These are phyloP conservation scores for Hirtodrosophila trivittata DNA, from an alignment of 2,888 invertebrate species.

Conservation along the genomic window DNA sequence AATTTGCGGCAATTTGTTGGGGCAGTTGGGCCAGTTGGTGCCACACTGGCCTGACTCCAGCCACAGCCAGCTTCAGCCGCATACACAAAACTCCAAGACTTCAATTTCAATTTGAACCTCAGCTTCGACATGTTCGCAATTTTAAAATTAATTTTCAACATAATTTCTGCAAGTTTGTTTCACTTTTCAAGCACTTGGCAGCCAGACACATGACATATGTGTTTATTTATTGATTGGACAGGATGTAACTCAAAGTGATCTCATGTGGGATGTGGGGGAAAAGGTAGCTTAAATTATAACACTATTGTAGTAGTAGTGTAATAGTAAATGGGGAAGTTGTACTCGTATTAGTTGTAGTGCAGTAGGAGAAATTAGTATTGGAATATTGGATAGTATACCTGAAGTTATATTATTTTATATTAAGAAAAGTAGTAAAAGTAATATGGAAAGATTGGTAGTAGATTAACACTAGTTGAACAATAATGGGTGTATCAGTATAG, in stretches of 20 bases:
- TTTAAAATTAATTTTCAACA: slow-evolving; percentile 41
- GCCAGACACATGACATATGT: slow-evolving; percentile 31
- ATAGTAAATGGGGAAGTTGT: too few species aligned
- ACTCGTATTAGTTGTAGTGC: too few species aligned
- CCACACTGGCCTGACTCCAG: slow-evolving; percentile 17
- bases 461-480: too few species aligned
- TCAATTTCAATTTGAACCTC: slow-evolving; percentile 17
- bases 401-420: too few species aligned
- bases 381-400: too few species aligned
- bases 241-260: not conserved
- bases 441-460: too few species aligned
- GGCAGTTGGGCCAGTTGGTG: slow-evolving; percentile 20
- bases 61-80: slow-evolving; percentile 7
- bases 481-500: too few species aligned
- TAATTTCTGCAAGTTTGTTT: slow-evolving; percentile 22
- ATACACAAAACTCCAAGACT: slow-evolving; percentile 13
- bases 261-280: too few species aligned
- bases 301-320: too few species aligned
- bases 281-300: too few species aligned
- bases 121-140: slow-evolving; percentile 42
- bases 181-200: slow-evolving; percentile 22
- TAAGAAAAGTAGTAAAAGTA: too few species aligned
- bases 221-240: slow-evolving; percentile 14
- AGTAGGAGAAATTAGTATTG: too few species aligned
- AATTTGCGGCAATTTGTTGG: slow-evolving; percentile 70